These are phyloP conservation scores for Oxygymnocypris stewartii DNA, from an alignment of 2,113 vertebrate genomes.

Conservation along the genomic window DNA sequence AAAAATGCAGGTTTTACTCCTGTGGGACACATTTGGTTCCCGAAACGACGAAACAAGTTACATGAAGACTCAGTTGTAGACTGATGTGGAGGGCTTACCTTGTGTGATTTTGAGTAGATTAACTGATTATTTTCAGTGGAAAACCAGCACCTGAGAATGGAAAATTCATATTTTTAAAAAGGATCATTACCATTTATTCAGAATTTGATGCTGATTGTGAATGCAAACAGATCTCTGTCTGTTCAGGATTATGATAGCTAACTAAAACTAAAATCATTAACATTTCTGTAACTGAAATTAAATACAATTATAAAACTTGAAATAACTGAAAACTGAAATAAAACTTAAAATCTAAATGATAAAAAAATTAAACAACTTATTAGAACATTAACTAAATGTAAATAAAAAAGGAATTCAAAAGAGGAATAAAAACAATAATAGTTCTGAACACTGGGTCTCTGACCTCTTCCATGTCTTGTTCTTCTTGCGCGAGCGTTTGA, in stretches of 20 bases:
- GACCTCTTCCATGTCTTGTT: conserved; percentile 78
- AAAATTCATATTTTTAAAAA: too few species aligned
- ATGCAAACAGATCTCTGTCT: neutral
- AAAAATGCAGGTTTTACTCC: too few species aligned
- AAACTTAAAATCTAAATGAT: too few species aligned
- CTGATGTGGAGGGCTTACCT: conserved; percentile 59
- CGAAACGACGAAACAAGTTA: neutral
- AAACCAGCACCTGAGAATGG: conserved; percentile 72
- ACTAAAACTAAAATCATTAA: neutral
- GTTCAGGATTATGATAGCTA: neutral
- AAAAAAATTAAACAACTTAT: too few species aligned
- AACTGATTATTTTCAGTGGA: conserved; percentile 74
- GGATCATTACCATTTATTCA: too few species aligned
- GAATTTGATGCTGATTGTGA: neutral
- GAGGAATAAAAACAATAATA: neutral
- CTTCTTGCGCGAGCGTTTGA: conserved; percentile 75
- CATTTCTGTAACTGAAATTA: too few species aligned
- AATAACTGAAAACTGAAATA: too few species aligned
- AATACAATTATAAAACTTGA: too few species aligned
- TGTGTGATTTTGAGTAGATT: conserved; percentile 74
- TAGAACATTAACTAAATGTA: too few species aligned
- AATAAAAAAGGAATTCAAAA: neutral
- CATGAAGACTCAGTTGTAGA: neutral
- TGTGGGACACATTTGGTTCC: too few species aligned
- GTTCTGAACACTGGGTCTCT: neutral